phyloP scores from a whole-genome alignment of 2,797 vertebrate genomes.

The Poliocrania exsul region DNA sequence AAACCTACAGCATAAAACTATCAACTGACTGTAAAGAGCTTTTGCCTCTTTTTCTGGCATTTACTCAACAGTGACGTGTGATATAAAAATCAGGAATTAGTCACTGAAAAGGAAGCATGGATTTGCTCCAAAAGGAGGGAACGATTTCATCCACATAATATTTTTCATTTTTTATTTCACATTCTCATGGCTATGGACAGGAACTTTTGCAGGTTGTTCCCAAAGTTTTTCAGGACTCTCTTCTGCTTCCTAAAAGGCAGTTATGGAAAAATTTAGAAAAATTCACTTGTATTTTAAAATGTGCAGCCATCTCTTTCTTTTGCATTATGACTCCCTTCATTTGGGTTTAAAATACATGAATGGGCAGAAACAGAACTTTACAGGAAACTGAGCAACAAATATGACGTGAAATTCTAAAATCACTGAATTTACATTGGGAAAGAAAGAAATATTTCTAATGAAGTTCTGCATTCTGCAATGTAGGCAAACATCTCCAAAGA shows the following conservation, averaged over 20 bases:
- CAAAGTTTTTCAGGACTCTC: neutral
- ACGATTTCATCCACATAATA: neutral
- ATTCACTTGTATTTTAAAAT: neutral
- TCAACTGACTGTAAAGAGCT: constrained; percentile 32
- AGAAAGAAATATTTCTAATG: neutral
- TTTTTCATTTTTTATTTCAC: neutral
- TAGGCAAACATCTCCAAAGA: neutral
- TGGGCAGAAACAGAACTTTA: neutral
- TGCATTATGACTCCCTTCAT: neutral
- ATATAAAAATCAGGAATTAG: neutral
- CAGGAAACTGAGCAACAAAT: neutral
- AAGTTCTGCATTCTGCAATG: neutral
- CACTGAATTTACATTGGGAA: neutral
- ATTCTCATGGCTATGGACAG: neutral
- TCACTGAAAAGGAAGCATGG: neutral
- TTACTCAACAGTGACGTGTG: neutral
- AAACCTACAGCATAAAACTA: constrained; percentile 13
- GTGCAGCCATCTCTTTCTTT: neutral
- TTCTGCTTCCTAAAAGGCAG: constrained; percentile 6
- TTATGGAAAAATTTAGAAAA: neutral
- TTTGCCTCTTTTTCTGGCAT: constrained; percentile 16
- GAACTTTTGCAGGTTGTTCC: neutral
- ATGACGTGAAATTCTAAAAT: neutral
- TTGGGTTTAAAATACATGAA: neutral
- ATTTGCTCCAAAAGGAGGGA: constrained; percentile 41